Percentiles rank a stretch among this genome's conserved stretches.
Evolutionary conservation across 2,797 vertebrate species (phyloP).

Genomic region (Muscicapa comitata): DNA sequence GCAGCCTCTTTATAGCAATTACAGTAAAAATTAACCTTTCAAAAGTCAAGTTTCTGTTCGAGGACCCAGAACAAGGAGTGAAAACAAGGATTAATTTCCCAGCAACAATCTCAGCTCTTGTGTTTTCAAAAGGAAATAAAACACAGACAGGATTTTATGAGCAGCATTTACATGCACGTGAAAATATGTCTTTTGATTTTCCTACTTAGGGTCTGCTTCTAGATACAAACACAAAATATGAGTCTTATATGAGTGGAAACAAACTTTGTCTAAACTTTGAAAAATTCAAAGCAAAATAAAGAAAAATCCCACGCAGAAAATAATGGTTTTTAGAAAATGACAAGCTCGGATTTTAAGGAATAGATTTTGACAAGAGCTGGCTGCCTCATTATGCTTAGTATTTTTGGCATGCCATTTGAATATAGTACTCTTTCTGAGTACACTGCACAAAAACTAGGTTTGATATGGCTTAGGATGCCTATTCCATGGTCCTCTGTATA

Average conservation of each 20-base stretch:
- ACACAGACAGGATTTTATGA: not conserved
- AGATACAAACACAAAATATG: not conserved
- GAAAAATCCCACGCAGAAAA: not conserved
- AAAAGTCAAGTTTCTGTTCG: constrained; percentile 26
- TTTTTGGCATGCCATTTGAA: not conserved
- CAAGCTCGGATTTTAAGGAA: not conserved
- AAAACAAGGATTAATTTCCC: constrained; percentile 54
- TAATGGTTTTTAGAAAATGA: not conserved
- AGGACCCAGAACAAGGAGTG: constrained; percentile 3
- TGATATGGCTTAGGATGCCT: not conserved
- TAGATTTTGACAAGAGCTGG: not conserved
- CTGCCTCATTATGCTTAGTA: constrained; percentile 5
- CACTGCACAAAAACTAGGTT: not conserved
- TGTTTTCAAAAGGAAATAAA: constrained; percentile 35
- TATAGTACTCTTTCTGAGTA: not conserved
- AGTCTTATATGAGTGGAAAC: not conserved
- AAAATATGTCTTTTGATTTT: not conserved
- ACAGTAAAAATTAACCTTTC: constrained; percentile 52
- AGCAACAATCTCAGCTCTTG: constrained; percentile 29
- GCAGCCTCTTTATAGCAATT: constrained; percentile 5
- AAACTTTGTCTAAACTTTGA: not conserved
- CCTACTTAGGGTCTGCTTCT: not conserved
- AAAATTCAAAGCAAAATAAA: not conserved
- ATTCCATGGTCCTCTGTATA: not conserved
- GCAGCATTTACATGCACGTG: not conserved